These are phyloP conservation scores for Antheraea yamamai DNA, from an alignment of 2,888 invertebrate genomes.

Conservation along the genomic window DNA sequence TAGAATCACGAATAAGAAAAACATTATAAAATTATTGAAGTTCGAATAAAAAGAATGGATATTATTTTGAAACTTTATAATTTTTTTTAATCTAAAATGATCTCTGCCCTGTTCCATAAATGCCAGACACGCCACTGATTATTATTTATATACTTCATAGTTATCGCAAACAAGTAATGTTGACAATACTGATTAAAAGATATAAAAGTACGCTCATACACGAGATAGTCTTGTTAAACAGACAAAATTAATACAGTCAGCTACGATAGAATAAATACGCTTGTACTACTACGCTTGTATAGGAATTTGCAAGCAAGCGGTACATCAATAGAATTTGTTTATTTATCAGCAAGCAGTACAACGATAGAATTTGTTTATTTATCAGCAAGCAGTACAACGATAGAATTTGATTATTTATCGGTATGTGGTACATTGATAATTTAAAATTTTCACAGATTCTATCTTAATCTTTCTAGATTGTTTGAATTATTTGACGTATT, in stretches of 20 bases:
- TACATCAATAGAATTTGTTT: neutral
- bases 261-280: neutral
- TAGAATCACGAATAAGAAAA: no score
- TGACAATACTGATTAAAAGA: conserved; percentile 9
- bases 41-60: no score
- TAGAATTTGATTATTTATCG: neutral
- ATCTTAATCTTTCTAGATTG: no score
- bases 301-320: neutral
- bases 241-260: conserved; percentile 6
- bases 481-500: no score
- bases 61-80: neutral
- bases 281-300: neutral
- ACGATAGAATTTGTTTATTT: neutral
- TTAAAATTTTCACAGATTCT: no score
- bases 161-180: conserved; percentile 7
- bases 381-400: neutral
- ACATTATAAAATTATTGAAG: no score
- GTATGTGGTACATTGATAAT: no score
- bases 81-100: neutral
- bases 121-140: neutral
- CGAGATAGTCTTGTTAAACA: conserved; percentile 1
- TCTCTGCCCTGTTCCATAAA: neutral
- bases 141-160: neutral
- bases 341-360: neutral
- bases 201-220: conserved; percentile 11